Conservation (phyloP, 2,113 vertebrate genomes). For the Formicarius rufipectus region DNA sequence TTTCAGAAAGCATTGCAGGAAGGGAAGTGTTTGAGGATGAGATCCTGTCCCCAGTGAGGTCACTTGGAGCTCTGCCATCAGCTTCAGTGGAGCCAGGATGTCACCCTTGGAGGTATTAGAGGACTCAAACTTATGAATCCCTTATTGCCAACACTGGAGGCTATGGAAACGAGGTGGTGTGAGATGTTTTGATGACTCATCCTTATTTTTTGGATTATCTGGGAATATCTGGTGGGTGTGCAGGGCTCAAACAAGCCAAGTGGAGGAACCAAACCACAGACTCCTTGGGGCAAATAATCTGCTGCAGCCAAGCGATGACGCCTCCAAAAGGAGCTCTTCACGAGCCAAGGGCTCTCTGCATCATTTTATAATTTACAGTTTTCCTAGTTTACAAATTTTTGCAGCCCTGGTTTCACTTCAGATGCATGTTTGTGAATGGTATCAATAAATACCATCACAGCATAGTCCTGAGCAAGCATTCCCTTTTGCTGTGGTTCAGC, state of each 20-base stretch:
- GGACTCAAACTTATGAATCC: background rate
- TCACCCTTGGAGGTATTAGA: background rate
- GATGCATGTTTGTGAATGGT: background rate
- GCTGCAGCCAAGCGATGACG: background rate
- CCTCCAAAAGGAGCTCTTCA: background rate
- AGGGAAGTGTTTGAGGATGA: background rate
- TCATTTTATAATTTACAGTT: background rate
- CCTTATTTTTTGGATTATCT: background rate
- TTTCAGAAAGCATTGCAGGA: background rate
- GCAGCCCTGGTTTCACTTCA: background rate
- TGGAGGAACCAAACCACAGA: background rate
- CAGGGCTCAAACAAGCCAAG: background rate
- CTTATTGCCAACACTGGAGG: background rate
- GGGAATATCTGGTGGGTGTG: background rate
- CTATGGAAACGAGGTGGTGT: background rate
- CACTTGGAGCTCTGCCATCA: background rate
- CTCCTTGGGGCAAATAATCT: background rate
- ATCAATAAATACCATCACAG: background rate
- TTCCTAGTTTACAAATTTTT: background rate
- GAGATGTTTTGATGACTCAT: background rate
- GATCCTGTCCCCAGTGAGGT: background rate
- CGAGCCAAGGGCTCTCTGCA: background rate
- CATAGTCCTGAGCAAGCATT: background rate
- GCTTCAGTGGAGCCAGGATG: background rate
- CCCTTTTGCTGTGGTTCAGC: fast-evolving